These are phyloP conservation scores for Solen grandis DNA, from an alignment of 1,140 invertebrate genomes.

Conservation along the genomic window DNA sequence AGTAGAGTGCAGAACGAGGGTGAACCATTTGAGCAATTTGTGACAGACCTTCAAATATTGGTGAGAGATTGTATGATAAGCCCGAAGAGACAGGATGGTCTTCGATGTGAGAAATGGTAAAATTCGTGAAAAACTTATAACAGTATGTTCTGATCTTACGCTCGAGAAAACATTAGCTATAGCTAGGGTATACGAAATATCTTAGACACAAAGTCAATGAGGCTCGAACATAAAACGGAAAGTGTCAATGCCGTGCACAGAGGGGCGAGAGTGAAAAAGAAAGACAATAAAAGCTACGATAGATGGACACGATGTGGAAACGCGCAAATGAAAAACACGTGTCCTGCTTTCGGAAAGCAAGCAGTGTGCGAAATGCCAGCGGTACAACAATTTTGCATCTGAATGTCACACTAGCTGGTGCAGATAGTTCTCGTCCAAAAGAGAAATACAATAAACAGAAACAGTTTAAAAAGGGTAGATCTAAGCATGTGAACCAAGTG, in stretches of 20 bases:
- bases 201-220: constrained; percentile 26
- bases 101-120: constrained; percentile 48
- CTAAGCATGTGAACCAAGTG: not conserved
- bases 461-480: not conserved
- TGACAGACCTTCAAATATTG: constrained; percentile 52
- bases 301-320: constrained; percentile 29
- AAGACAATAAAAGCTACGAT: not conserved
- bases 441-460: not conserved
- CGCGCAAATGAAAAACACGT: not conserved
- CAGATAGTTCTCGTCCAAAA: too few relatives aligned
- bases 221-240: not conserved
- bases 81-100: constrained; percentile 52
- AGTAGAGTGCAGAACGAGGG: constrained; percentile 9
- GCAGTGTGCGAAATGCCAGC: constrained; percentile 51
- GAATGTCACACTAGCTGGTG: constrained; percentile 3
- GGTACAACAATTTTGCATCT: constrained; percentile 26
- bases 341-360: constrained; percentile 42
- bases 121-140: constrained; percentile 52
- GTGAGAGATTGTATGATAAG: constrained; percentile 52
- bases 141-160: constrained; percentile 38
- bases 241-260: not conserved
- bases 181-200: constrained; percentile 29
- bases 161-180: constrained; percentile 50
- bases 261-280: not conserved
- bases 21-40: constrained; percentile 59